Evolutionary conservation across 35 echinoderm and acorn worm genomes (phyloP).

Genomic region (Hemicentrotus pulcherrimus): DNA sequence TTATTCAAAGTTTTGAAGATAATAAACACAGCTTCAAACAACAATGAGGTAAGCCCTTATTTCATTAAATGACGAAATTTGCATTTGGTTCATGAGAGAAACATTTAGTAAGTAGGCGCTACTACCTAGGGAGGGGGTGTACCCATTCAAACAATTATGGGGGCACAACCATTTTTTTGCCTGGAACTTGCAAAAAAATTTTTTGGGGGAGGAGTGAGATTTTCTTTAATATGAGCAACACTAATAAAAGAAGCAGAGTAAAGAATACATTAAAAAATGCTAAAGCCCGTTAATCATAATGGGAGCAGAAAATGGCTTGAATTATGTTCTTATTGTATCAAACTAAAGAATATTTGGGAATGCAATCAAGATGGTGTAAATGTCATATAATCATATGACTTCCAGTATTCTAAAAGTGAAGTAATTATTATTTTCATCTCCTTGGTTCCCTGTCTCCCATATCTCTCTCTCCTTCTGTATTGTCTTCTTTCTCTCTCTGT

Average conservation of each 20-base stretch:
- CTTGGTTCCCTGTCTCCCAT: neutral
- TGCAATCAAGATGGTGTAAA: too few species aligned
- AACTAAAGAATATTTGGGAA: too few species aligned
- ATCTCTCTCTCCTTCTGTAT: neutral
- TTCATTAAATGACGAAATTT: neutral
- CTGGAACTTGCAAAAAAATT: neutral
- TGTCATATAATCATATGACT: too few species aligned
- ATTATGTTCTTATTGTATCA: too few species aligned
- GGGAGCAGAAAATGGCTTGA: too few species aligned
- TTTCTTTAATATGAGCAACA: neutral
- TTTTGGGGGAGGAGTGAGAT: neutral
- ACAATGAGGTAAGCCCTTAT: neutral
- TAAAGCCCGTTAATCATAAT: too few species aligned
- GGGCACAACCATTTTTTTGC: neutral
- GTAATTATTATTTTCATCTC: too few species aligned
- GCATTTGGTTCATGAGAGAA: neutral
- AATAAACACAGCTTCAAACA: neutral
- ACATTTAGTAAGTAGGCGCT: neutral
- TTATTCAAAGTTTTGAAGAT: too few species aligned
- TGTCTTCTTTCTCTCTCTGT: neutral
- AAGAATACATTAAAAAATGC: neutral
- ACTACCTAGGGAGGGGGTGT: neutral
- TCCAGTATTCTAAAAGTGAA: too few species aligned
- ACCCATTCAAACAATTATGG: neutral
- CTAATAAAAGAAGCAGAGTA: neutral